These are phyloP conservation scores for Plemyria rubiginata DNA, from an alignment of 2,888 invertebrate genomes.

Conservation along the genomic window DNA sequence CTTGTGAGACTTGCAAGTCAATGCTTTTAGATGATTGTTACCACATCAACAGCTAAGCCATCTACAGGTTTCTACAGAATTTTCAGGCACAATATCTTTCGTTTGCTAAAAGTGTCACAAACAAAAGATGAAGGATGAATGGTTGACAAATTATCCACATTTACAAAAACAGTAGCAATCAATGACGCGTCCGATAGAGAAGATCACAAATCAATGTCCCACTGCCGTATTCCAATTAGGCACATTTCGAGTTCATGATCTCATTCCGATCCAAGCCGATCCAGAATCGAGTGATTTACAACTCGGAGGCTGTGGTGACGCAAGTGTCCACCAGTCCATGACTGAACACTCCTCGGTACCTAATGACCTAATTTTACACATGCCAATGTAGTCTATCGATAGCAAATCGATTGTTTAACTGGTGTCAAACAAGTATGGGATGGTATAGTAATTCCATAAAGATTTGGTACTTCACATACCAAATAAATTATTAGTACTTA, in stretches of 20 bases:
- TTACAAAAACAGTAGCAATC: slow-evolving; percentile 11
- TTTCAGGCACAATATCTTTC: too few species aligned
- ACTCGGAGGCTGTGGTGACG: slow-evolving; percentile 58
- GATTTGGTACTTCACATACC: too few species aligned
- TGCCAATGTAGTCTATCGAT: slow-evolving; percentile 51
- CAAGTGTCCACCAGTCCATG: slow-evolving; percentile 75
- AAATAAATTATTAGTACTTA: too few species aligned
- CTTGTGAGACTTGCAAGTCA: too few species aligned
- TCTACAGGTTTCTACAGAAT: too few species aligned
- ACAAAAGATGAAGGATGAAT: background rate
- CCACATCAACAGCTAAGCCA: too few species aligned
- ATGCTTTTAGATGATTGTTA: too few species aligned
- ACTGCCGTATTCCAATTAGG: slow-evolving; percentile 39
- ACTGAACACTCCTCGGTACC: slow-evolving; percentile 79
- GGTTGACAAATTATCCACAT: background rate
- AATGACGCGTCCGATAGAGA: slow-evolving; percentile 16
- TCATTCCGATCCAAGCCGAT: slow-evolving; percentile 67
- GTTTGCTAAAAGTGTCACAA: background rate
- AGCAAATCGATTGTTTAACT: slow-evolving; percentile 45
- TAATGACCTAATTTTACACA: slow-evolving; percentile 74
- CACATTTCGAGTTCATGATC: slow-evolving; percentile 34
- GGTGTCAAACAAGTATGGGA: slow-evolving; percentile 20
- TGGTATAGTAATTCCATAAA: too few species aligned
- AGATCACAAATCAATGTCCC: slow-evolving; percentile 42
- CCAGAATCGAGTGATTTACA: slow-evolving; percentile 44